Base-by-base conservation (phyloP, 2,888 invertebrate species). In the Stenurella melanura region DNA sequence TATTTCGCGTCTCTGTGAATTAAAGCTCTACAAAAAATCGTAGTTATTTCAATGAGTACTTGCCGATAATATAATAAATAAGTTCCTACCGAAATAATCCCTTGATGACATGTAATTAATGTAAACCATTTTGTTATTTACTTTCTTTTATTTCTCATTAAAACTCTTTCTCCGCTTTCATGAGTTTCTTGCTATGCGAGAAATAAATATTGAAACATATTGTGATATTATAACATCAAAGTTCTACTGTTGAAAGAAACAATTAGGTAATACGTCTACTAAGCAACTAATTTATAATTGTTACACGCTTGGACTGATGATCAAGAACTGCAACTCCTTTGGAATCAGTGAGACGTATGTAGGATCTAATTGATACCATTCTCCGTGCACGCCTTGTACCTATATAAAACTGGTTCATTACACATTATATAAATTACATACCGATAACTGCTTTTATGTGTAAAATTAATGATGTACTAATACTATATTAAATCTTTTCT, bases 281-380 rank as follows among this genome's bases (percentile, higher is more conserved):
- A 64, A 34, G 18, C 38, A 64, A 26, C 63, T 64, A 30, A 64
- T 64, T 64, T 64, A 38, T 64, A 64, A 38, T 64, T 64, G 63
- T 64, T 64, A 64, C 63, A 64, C 38, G 63, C 63, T 34, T 18
- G 17, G 11, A 18, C 19, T n/a, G 63, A 38, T 30, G 63, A 64
- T 64, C 63, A 18, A 64, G 63, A 38, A 64, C 63, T 64, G n/a
- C 63, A 17, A 64, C 12, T 61, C 30, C 61, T 15, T 18, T n/a
- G 18, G 30, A 38, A 38, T 64, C 38, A 38, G 18, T 42, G 26
- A 12, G 21, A 19, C 15, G 19, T 60, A 26, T 60, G 60, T 17
- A 5, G 19, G 38, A 38, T 30, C 38, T 11, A 38, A 38, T 17
- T 17, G 18, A 38, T 38, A 64, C 17, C 38, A 38, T 64, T 38